phyloP scores from a whole-genome alignment of 2,888 invertebrate genomes.

The Pocota personata region DNA sequence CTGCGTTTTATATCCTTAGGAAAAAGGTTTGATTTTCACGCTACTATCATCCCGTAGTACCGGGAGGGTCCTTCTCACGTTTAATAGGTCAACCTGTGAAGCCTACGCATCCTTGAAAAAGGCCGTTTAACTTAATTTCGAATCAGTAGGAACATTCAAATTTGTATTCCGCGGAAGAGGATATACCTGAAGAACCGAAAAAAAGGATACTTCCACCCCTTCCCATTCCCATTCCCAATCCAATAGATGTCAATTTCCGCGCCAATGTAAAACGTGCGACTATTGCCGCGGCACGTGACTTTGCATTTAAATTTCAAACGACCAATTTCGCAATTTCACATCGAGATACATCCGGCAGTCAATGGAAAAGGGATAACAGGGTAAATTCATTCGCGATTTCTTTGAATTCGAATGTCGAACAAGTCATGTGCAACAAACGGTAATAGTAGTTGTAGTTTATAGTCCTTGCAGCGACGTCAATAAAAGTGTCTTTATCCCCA shows the following conservation, averaged over 20 bases:
- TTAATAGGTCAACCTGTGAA: slow-evolving; percentile 41
- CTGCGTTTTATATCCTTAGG: slow-evolving; percentile 8
- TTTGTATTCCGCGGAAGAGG: slow-evolving; percentile 55
- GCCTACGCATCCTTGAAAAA: background rate
- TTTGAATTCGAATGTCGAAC: slow-evolving; percentile 22
- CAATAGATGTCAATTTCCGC: slow-evolving; percentile 69
- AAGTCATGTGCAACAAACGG: slow-evolving; percentile 5
- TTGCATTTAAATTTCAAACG: slow-evolving; percentile 59
- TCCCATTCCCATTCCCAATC: background rate
- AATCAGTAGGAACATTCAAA: slow-evolving; percentile 50
- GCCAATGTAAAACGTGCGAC: slow-evolving; percentile 73
- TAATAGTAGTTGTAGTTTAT: background rate
- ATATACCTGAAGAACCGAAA: background rate
- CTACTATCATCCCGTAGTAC: no score
- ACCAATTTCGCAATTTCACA: slow-evolving; percentile 64
- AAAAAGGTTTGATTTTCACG: background rate
- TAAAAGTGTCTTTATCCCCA: background rate
- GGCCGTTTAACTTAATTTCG: slow-evolving; percentile 59
- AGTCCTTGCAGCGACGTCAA: slow-evolving; percentile 27
- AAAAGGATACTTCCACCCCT: background rate
- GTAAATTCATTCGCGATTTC: slow-evolving; percentile 22
- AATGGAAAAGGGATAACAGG: slow-evolving; percentile 20
- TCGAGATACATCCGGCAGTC: slow-evolving; percentile 34
- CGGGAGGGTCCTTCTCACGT: slow-evolving; percentile 32
- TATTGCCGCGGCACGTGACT: slow-evolving; percentile 70